Conservation (phyloP, 2,888 invertebrate genomes). For the Teinopalpus imperialis region DNA sequence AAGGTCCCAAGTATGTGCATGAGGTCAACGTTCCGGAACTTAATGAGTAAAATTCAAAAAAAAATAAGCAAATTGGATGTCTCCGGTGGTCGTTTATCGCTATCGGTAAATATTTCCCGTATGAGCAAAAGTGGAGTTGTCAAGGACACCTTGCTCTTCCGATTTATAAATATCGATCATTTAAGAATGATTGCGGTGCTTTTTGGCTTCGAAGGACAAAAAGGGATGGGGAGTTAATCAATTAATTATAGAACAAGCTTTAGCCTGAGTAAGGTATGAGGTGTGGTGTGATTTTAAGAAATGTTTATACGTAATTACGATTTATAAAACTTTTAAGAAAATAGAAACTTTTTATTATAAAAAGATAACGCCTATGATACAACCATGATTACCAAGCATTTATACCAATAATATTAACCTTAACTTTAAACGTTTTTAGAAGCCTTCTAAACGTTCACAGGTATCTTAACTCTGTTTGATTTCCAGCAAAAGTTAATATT, state of each 20-base stretch:
- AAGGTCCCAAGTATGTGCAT: conserved; percentile 1
- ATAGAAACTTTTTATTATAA: too few relatives aligned
- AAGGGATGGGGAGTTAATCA: not conserved
- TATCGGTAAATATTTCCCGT: conserved; percentile 9
- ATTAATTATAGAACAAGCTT: conserved; percentile 7
- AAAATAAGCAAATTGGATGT: conserved; percentile 24
- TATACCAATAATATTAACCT: too few relatives aligned
- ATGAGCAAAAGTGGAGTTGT: conserved; percentile 10
- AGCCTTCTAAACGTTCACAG: too few relatives aligned
- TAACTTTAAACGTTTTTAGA: too few relatives aligned
- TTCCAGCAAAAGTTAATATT: too few relatives aligned
- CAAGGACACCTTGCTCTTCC: not conserved
- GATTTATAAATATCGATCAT: too few relatives aligned
- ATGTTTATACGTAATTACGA: not conserved
- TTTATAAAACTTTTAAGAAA: too few relatives aligned
- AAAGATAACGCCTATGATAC: too few relatives aligned
- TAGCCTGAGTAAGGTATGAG: not conserved
- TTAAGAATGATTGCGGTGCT: too few relatives aligned
- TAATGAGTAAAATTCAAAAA: conserved; percentile 10
- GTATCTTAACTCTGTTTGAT: too few relatives aligned
- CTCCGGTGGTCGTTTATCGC: conserved; percentile 5
- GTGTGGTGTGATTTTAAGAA: conserved; percentile 3
- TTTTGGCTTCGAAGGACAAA: not conserved
- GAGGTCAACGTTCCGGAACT: not conserved
- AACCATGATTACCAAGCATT: too few relatives aligned